Base-by-base conservation (phyloP, 1,140 invertebrate genomes). In the Vanessa tameamea region DNA sequence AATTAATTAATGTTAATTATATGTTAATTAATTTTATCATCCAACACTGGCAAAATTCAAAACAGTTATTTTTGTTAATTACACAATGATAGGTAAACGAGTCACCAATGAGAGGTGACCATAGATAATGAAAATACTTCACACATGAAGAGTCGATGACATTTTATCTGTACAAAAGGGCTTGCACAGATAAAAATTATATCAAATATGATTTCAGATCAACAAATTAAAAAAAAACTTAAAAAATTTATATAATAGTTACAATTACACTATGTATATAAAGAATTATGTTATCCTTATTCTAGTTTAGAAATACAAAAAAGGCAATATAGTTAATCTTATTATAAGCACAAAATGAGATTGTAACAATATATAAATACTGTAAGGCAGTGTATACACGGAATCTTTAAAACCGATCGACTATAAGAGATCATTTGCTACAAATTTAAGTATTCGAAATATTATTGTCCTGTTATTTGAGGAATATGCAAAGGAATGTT, bases 371-470 rank as follows among this genome's bases (percentile, higher is more conserved):
- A 63, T 70, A 71, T 57, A 31, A 76, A 76, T 77, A 77, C 66
- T 72, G 57, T 77, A 77, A 77, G 75, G 75, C 75, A 77, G 75
- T 77, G 74, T 31, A 59, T 74, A 23, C 59, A 64, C 26, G 59
- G 69, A 53, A 64, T 71, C 37, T 26, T 23, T 69, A 48, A 20
- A 69, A 65, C 20, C 7, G 23, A 66, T 50, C 47, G 47, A 55
- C 43, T 43, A 55, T n/a, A 68, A 20, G 55, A 68, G 64, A 51
- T 73, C 72, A 68, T 31, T 53, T 15, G 12, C 55, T 59, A 59
- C 55, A 59, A 59, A 43, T 67, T 63, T 76, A 70, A 75, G 68
- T 71, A 66, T 65, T 71, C 12, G 43, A 72, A 65, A 53, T 26
- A 73, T 68, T 73, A 73, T 73, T 73, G 72, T 73, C 72, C 59